Conservation (phyloP, 2,888 invertebrate genomes). For the Oxyscelio sp. region DNA sequence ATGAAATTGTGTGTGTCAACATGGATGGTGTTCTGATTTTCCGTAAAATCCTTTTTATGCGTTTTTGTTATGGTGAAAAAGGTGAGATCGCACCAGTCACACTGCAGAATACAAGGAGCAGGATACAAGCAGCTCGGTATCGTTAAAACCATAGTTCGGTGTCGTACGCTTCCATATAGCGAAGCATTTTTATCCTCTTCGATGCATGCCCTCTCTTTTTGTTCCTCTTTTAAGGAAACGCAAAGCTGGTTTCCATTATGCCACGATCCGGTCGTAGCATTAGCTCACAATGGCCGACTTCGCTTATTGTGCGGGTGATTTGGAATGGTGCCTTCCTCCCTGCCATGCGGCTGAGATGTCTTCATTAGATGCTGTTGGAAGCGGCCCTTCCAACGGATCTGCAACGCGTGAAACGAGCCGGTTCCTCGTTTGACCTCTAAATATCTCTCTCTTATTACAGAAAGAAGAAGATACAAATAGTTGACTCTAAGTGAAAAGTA, state of each 20-base stretch:
- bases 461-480: slow-evolving; percentile 11
- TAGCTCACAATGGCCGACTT: slow-evolving; percentile 79
- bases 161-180: neutral
- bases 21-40: slow-evolving; percentile 81
- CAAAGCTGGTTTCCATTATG: slow-evolving; percentile 65
- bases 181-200: slow-evolving; percentile 31
- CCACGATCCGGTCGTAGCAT: slow-evolving; percentile 57
- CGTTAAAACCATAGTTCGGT: slow-evolving; percentile 25
- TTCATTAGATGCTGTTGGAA: slow-evolving; percentile 75
- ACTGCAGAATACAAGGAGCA: slow-evolving; percentile 43
- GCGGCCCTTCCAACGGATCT: slow-evolving; percentile 45
- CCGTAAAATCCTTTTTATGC: slow-evolving; percentile 87
- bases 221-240: slow-evolving; percentile 70
- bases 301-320: slow-evolving; percentile 84
- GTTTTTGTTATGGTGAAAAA: slow-evolving; percentile 77
- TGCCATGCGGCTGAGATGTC: slow-evolving; percentile 70
- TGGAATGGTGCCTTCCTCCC: slow-evolving; percentile 65
- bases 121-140: slow-evolving; percentile 31
- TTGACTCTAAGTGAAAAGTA: neutral
- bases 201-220: slow-evolving; percentile 31
- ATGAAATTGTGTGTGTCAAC: slow-evolving; percentile 81
- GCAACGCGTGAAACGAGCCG: slow-evolving; percentile 64
- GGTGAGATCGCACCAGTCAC: slow-evolving; percentile 2
- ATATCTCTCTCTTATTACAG: slow-evolving; percentile 43
- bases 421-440: slow-evolving; percentile 39